These are phyloP conservation scores for Drosophila takahashii DNA, from an alignment of 1,140 invertebrate genomes.

Conservation along the genomic window DNA sequence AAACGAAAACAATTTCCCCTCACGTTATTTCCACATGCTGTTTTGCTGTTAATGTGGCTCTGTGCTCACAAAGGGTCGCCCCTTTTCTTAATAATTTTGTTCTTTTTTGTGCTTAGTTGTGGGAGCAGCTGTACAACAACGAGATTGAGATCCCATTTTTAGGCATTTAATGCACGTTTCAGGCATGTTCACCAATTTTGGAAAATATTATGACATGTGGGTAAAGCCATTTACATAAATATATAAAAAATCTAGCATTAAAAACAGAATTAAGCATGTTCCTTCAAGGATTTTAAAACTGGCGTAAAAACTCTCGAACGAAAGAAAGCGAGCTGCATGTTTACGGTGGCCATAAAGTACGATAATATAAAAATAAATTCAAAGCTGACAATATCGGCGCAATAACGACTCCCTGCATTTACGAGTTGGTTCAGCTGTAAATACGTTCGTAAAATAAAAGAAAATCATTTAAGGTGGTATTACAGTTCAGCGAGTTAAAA, in stretches of 20 bases:
- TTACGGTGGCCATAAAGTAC: slow-evolving; percentile 48
- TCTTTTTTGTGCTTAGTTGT: neutral
- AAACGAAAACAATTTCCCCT: neutral
- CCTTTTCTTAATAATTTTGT: slow-evolving; percentile 5
- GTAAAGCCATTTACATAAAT: slow-evolving; percentile 29
- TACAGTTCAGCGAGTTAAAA: neutral
- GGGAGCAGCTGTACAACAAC: slow-evolving; percentile 8
- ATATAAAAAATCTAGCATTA: slow-evolving; percentile 13
- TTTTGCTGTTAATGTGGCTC: slow-evolving; percentile 3
- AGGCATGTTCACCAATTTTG: slow-evolving; percentile 35
- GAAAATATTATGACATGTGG: slow-evolving; percentile 16
- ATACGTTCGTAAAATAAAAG: slow-evolving; percentile 3
- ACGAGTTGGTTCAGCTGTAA: slow-evolving; percentile 17
- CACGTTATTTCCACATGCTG: neutral
- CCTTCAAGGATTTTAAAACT: slow-evolving; percentile 32
- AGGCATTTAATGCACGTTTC: slow-evolving; percentile 50
- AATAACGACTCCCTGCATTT: slow-evolving; percentile 18
- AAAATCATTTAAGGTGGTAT: slow-evolving; percentile 10
- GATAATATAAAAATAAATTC: slow-evolving; percentile 56
- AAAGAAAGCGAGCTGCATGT: slow-evolving; percentile 20
- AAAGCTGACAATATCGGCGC: slow-evolving; percentile 26
- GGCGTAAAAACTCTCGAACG: slow-evolving; percentile 3
- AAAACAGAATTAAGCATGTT: slow-evolving; percentile 13
- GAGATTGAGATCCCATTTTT: slow-evolving; percentile 1
- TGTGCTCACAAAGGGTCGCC: neutral